Evolutionary conservation across 1,140 invertebrate species (phyloP), one percentile per base, ranked within the genome.

Genomic region (Homalodisca vitripennis): DNA sequence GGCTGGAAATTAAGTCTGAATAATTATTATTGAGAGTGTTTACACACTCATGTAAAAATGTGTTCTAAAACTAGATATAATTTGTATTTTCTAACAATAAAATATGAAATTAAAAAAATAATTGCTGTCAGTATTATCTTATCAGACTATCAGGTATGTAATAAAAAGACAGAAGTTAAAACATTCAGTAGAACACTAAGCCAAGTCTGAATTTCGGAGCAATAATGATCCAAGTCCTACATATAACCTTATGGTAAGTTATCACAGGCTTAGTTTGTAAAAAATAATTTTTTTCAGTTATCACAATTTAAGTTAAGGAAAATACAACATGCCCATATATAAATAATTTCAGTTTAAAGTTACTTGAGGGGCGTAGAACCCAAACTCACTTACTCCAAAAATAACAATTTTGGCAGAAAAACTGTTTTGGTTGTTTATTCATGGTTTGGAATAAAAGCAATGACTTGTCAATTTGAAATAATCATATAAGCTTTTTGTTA

Each of bases 161-260:
- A 20, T 20, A 55, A 6, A 12, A 26, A 12, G 22, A 55, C 10
- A 10, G 10, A 10, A 55, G n/a, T 20, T 6, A 6, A 10, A 55
- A 55, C 24, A 12, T 20, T 55, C 51, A 55, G 20, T 12, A 20
- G 10, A 55, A 55, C 51, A 55, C 10, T 26, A 55, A 55, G 22
- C 51, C 51, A 55, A 26, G 6, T 55, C 51, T 20, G 22, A 55
- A 6, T 12, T 55, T 55, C 51, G 22, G 51, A 55, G 51, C 51
- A 55, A 55, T 55, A 55, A 55, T 20, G 51, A 20, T 12, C 51
- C 51, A 55, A 55, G 51, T 55, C 51, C 51, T 55, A 20, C 51
- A 55, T 55, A 55, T 20, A 17, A 55, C 10, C 3, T 41, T 41
- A 55, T 55, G 10, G 22, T 20, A 12, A 6, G 10, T 55, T 55